Evolutionary conservation across 2,888 invertebrate species (phyloP).

Genomic region (Amiota communis): DNA sequence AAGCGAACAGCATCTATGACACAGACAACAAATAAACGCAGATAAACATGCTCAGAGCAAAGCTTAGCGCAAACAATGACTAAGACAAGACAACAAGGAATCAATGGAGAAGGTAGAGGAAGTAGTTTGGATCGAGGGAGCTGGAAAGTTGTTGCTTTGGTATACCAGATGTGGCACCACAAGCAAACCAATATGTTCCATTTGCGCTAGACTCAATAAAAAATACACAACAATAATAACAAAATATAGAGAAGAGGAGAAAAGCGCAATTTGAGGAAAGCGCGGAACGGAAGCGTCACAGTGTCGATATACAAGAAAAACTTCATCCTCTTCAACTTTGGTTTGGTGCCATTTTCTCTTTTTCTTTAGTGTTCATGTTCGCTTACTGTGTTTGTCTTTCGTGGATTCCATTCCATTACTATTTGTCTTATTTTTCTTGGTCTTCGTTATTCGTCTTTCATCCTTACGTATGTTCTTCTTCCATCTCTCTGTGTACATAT

Average conservation of each 20-base stretch:
- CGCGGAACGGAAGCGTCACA: slow-evolving; percentile 57
- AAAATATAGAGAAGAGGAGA: slow-evolving; percentile 24
- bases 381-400: slow-evolving; percentile 46
- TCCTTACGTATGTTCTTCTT: neutral
- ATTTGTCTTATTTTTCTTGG: slow-evolving; percentile 23
- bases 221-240: slow-evolving; percentile 36
- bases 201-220: slow-evolving; percentile 16
- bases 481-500: slow-evolving; percentile 46
- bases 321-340: slow-evolving; percentile 20
- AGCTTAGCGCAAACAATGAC: slow-evolving; percentile 27
- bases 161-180: neutral
- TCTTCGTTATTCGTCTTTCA: slow-evolving; percentile 1
- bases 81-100: slow-evolving; percentile 43
- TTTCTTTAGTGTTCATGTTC: neutral
- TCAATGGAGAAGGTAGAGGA: slow-evolving; percentile 34
- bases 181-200: slow-evolving; percentile 16
- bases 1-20: slow-evolving; percentile 40
- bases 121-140: slow-evolving; percentile 19
- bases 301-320: slow-evolving; percentile 40
- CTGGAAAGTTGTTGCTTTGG: neutral
- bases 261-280: slow-evolving; percentile 7
- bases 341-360: neutral
- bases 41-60: slow-evolving; percentile 50
- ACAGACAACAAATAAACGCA: slow-evolving; percentile 56
- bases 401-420: neutral